Evolutionary conservation across 2,113 vertebrate genomes (phyloP).

Genomic region (Callionymus lyra): DNA sequence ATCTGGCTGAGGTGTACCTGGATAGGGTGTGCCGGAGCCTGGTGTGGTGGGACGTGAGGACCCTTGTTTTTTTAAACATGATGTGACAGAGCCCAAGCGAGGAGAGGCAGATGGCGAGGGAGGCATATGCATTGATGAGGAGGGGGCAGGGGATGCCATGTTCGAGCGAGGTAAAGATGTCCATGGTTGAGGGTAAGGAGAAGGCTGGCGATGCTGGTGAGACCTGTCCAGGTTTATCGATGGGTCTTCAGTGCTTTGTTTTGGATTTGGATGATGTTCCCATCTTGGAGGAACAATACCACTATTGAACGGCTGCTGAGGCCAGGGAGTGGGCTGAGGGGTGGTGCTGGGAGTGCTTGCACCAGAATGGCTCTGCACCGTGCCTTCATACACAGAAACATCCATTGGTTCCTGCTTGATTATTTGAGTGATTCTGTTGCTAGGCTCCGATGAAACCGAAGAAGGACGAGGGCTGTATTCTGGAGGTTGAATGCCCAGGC

Average conservation of each 20-base stretch:
- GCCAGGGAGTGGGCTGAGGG: slow-evolving; percentile 60
- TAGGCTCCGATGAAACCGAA: slow-evolving; percentile 57
- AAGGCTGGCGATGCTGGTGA: slow-evolving; percentile 56
- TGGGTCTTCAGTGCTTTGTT: slow-evolving; percentile 33
- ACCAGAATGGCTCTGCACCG: slow-evolving; percentile 27
- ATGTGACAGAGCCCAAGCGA: slow-evolving; percentile 34
- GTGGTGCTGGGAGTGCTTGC: slow-evolving; percentile 40
- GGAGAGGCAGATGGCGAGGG: slow-evolving; percentile 53
- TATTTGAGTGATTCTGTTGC: slow-evolving; percentile 57
- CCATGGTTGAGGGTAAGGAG: slow-evolving; percentile 61
- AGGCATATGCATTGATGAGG: slow-evolving; percentile 45
- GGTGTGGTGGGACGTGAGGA: slow-evolving; percentile 14
- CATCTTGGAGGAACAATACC: slow-evolving; percentile 54
- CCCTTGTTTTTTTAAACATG: slow-evolving; percentile 34
- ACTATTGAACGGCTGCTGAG: slow-evolving; percentile 70
- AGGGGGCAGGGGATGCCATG: slow-evolving; percentile 48
- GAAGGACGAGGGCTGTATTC: slow-evolving; percentile 66
- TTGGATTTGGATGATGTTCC: slow-evolving; percentile 42
- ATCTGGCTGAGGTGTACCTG: slow-evolving; percentile 32
- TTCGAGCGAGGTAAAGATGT: slow-evolving; percentile 43
- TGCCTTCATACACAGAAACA: slow-evolving; percentile 60
- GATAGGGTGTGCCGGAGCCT: slow-evolving; percentile 24
- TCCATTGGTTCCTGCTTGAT: slow-evolving; percentile 92
- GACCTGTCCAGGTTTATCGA: slow-evolving; percentile 62
- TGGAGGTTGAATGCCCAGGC: slow-evolving; percentile 29